These are phyloP conservation scores for Sorex maritimensis DNA, from an alignment of 2,797 vertebrate genomes.

Conservation along the genomic window DNA sequence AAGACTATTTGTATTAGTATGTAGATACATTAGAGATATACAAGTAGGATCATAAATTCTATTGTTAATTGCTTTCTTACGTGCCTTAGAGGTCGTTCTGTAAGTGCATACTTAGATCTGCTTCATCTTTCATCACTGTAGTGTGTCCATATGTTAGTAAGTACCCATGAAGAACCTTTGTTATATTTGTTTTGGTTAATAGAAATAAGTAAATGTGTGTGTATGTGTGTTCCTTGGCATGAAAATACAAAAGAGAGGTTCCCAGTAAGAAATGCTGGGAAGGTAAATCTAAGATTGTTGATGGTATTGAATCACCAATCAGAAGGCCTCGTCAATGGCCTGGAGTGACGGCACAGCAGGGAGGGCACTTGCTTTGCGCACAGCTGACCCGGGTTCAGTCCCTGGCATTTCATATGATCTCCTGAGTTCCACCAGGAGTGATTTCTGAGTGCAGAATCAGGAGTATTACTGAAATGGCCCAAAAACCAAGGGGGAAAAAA, in stretches of 20 bases:
- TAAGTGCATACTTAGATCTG: not conserved
- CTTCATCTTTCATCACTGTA: not conserved
- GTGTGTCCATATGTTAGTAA: not conserved
- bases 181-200: constrained; percentile 7
- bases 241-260: constrained; percentile 39
- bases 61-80: not conserved
- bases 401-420: too few relatives aligned
- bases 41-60: not conserved
- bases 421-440: too few relatives aligned
- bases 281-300: not conserved
- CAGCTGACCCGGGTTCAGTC: too few relatives aligned
- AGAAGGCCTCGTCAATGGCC: not conserved
- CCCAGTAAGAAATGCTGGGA: constrained; percentile 9
- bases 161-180: not conserved
- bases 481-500: too few relatives aligned
- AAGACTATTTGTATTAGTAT: not conserved
- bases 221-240: not conserved
- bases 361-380: too few relatives aligned
- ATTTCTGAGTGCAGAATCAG: too few relatives aligned
- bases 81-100: not conserved
- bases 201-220: not conserved
- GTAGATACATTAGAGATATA: not conserved
- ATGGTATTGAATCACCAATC: not conserved
- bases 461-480: too few relatives aligned
- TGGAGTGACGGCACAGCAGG: too few relatives aligned